Percentiles rank a stretch among this genome's conserved stretches.
These are phyloP conservation scores for Sterna hirundo DNA, from an alignment of 2,113 vertebrate species.

Conservation along the genomic window DNA sequence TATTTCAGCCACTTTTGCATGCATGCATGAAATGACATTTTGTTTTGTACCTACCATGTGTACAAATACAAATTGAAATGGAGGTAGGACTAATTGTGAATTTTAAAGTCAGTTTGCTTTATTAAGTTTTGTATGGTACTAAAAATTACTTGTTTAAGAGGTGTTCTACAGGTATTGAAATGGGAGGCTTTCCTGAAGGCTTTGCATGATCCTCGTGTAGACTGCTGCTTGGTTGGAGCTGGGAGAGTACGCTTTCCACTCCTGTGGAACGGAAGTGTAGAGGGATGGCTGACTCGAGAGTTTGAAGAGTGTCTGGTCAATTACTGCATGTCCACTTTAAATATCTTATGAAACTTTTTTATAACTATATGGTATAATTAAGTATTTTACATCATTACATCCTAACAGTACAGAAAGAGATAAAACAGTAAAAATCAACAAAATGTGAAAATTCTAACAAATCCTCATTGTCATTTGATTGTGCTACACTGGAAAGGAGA, in stretches of 20 bases:
- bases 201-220: not conserved
- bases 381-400: not conserved
- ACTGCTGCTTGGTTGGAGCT: not conserved
- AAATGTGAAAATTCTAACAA: not conserved
- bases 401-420: not conserved
- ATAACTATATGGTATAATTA: not conserved
- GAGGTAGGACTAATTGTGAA: not conserved
- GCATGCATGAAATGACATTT: fast-evolving
- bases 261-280: not conserved
- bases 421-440: not conserved
- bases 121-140: not conserved
- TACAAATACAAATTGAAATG: not conserved
- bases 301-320: not conserved
- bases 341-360: not conserved
- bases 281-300: not conserved
- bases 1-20: not conserved
- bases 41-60: not conserved
- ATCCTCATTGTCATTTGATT: not conserved
- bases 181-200: not conserved
- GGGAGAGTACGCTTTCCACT: too few relatives aligned
- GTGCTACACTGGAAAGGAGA: not conserved
- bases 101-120: not conserved
- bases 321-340: not conserved
- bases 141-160: not conserved
- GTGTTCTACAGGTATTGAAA: fast-evolving